Base-by-base conservation (phyloP, 1,140 invertebrate genomes). In the Penaeus japonicus region DNA sequence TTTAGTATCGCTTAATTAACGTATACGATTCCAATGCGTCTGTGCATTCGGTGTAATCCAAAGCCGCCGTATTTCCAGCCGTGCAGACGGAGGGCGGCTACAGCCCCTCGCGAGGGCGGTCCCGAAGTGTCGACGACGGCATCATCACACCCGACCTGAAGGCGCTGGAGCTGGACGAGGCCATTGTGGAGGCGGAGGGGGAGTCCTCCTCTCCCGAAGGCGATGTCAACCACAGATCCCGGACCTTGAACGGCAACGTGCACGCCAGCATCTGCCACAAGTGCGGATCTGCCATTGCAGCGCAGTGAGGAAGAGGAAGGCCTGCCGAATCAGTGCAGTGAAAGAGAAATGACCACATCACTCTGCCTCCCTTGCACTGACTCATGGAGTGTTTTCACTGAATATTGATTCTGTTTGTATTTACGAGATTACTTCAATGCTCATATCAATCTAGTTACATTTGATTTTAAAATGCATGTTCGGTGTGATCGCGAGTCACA, bases 191-290 rank as follows among this genome's bases (percentile, higher is more conserved):
- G 55, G 75, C 17, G 2, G 84, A 86, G 18, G 85, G 55, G 32
- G 85, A 87, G 32, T n/a, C 85, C 1, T 87, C 85, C 4, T 87
- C 77, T 57, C 85, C 85, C 7, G 85, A 87, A 57, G 39, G 77
- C 15, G 85, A 87, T 20, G 70, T 35, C 53, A 85, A 73, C 27
- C 55, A 87, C 75, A 30, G 47, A 10, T 55, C 75, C 4, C 35
- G 24, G 30, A 47, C 24, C 30, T 32, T 87, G 32, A 87, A 87
- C 32, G 85, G 85, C 32, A 77, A 84, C 15, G 30, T 53, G 35
- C 20, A 59, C 22, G 30, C 30, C 65, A 30, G 54, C 65, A 22
- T 54, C 32, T 84, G 83, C 39, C 35, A 84, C 62, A 84, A 84
- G 4, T 84, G 82, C 32, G 83, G 83, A 12, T 65, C 83, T 18